A percentile compares a stretch with the other conserved stretches of the same genome.
These are phyloP conservation scores for Eidolon dupreanum DNA, from an alignment of 2,797 vertebrate genomes.

Conservation along the genomic window DNA sequence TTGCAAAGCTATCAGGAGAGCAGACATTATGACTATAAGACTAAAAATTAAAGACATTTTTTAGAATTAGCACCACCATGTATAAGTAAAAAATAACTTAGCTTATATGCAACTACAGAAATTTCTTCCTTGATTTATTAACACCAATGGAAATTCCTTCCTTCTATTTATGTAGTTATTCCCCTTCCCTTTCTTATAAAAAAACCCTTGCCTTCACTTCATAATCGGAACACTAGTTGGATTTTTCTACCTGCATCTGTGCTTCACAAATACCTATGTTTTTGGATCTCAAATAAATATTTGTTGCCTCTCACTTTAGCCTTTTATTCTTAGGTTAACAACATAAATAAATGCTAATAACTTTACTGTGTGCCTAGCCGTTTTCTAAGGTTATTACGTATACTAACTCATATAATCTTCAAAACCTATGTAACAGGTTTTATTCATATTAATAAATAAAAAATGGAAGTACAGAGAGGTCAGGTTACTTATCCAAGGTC, in stretches of 20 bases:
- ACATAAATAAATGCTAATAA: neutral
- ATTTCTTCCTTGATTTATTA: neutral
- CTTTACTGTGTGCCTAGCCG: neutral
- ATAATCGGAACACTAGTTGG: neutral
- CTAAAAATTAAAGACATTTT: neutral
- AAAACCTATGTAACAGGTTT: neutral
- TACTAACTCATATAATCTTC: neutral
- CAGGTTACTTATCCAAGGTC: neutral
- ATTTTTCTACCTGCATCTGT: neutral
- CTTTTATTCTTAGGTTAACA: neutral
- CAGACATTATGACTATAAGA: neutral
- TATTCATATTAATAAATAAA: constrained; percentile 28
- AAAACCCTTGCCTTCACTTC: neutral
- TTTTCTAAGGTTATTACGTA: neutral
- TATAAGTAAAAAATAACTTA: neutral
- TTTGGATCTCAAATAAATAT: neutral
- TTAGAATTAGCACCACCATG: neutral
- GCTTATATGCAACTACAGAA: neutral
- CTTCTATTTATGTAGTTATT: neutral
- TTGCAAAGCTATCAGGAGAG: neutral
- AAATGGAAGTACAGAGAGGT: neutral
- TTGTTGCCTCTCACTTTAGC: neutral
- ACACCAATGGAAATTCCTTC: neutral
- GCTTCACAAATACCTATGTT: neutral
- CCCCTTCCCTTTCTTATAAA: neutral